These are phyloP conservation scores for Drosophila pseudotalamancana DNA, from an alignment of 2,888 invertebrate genomes.

Conservation along the genomic window DNA sequence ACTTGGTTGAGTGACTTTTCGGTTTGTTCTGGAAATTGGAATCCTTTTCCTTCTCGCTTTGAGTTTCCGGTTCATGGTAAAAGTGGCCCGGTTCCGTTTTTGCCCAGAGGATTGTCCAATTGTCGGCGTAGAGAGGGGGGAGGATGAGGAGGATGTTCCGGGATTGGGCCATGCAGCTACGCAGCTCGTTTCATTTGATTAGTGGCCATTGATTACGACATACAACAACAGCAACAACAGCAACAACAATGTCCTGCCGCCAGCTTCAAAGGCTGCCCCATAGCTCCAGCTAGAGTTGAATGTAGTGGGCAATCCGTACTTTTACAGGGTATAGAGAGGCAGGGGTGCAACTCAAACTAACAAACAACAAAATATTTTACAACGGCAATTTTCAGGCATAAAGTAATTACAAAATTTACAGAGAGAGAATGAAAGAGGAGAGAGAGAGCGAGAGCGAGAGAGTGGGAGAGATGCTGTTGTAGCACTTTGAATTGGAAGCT, in stretches of 20 bases:
- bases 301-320: neutral
- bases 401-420: constrained; percentile 74
- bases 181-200: constrained; percentile 67
- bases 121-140: neutral
- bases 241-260: constrained; percentile 41
- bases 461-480: neutral
- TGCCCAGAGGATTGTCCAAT: constrained; percentile 14
- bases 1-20: constrained; percentile 14
- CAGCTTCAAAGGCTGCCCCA: constrained; percentile 31
- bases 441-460: neutral
- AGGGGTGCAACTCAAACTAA: constrained; percentile 31
- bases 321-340: neutral
- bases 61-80: constrained; percentile 43
- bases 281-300: neutral
- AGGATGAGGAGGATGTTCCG: neutral
- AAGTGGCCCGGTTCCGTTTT: constrained; percentile 32
- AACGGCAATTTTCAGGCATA: constrained; percentile 73
- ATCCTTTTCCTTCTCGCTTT: constrained; percentile 29
- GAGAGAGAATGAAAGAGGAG: constrained; percentile 5
- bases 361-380: constrained; percentile 74
- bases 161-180: constrained; percentile 33
- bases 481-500: neutral
- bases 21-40: constrained; percentile 15
- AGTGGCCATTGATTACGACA: constrained; percentile 55
- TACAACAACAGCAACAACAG: constrained; percentile 8